Evolutionary conservation across 2,888 invertebrate species (phyloP).

Genomic region (Malacosoma neustria): DNA sequence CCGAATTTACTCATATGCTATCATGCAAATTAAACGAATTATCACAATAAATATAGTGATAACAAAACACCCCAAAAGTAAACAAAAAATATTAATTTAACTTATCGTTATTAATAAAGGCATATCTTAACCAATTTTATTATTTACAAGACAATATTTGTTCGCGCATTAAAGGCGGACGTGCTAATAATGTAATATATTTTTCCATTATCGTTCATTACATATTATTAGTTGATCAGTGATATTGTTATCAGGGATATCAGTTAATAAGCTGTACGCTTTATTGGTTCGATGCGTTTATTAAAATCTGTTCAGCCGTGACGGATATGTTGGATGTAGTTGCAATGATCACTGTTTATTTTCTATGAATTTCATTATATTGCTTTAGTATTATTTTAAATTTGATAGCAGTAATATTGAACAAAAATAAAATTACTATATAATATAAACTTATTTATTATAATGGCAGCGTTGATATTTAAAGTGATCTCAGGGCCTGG

Average conservation of each 20-base stretch:
- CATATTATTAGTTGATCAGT: background rate
- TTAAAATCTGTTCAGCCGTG: conserved; percentile 19
- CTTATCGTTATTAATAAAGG: background rate
- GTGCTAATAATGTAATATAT: background rate
- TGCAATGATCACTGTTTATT: too few relatives aligned
- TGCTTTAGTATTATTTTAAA: too few relatives aligned
- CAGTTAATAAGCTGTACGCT: conserved; percentile 14
- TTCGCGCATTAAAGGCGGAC: background rate
- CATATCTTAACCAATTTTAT: background rate
- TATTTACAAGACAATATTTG: background rate
- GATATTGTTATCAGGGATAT: conserved; percentile 9
- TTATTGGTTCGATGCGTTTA: conserved; percentile 13
- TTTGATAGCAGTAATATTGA: too few relatives aligned
- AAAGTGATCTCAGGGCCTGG: too few relatives aligned
- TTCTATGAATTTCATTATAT: too few relatives aligned
- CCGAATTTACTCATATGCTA: too few relatives aligned
- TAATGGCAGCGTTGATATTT: too few relatives aligned
- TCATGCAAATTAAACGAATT: too few relatives aligned
- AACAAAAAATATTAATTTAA: background rate
- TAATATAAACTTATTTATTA: too few relatives aligned
- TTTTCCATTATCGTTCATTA: background rate
- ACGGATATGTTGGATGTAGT: too few relatives aligned
- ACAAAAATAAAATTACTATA: too few relatives aligned
- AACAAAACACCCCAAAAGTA: background rate
- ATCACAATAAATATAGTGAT: too few relatives aligned